phyloP scores from a whole-genome alignment of 2,113 vertebrate genomes.

The Chaetops frenatus region DNA sequence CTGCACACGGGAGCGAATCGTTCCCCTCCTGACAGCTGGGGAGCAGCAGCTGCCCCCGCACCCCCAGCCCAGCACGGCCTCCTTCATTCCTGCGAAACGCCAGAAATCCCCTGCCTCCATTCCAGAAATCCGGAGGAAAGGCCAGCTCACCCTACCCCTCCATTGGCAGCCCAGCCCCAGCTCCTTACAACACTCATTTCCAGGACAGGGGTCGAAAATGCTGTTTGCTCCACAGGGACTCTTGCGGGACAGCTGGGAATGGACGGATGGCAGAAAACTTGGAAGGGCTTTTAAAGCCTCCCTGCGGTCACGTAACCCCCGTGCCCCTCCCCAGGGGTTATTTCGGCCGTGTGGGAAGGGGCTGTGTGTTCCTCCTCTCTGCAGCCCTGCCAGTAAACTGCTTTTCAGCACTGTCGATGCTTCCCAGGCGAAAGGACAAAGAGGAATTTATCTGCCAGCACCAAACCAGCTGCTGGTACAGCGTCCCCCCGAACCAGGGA shows the following conservation, averaged over 20 bases:
- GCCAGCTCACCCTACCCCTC: not conserved
- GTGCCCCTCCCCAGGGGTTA: not conserved
- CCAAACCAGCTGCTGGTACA: constrained; percentile 32
- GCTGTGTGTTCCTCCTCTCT: not conserved
- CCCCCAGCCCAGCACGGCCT: not conserved
- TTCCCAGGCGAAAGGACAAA: constrained; percentile 52
- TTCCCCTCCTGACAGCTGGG: not conserved
- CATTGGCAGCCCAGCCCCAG: not conserved
- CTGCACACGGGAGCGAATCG: not conserved
- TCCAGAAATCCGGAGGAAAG: not conserved
- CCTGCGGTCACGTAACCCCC: not conserved
- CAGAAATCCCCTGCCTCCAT: rapidly evolving
- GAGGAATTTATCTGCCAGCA: constrained; percentile 39
- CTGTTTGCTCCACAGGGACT: not conserved
- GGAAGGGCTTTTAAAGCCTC: not conserved
- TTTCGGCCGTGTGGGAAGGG: not conserved
- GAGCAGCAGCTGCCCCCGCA: not conserved
- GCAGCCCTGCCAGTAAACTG: not conserved
- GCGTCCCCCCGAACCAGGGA: not conserved
- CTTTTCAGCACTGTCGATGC: not conserved
- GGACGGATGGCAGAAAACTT: not conserved
- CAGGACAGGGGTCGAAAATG: not conserved
- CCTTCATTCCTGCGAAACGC: not conserved
- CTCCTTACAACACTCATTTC: not conserved
- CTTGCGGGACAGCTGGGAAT: not conserved